Evolutionary conservation across 64 coral and sea anemone genomes (phyloP).

Genomic region (Cladopsammia gracilis): DNA sequence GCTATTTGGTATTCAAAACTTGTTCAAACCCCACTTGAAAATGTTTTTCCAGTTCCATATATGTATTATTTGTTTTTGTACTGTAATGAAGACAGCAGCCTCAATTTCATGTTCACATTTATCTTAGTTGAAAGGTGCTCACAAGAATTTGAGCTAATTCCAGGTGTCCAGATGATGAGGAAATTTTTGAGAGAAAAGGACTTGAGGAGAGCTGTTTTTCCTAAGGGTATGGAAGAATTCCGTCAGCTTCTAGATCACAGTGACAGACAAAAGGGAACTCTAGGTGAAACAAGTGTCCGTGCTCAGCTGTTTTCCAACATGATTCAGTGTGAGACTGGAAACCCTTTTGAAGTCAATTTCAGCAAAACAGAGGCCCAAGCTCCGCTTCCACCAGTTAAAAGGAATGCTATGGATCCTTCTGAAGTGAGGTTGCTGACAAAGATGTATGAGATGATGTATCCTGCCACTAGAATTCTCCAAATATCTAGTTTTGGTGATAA

Average conservation of each 20-base stretch:
- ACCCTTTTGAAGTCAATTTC: slow-evolving; percentile 19
- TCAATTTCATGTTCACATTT: too few relatives aligned
- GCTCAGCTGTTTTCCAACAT: slow-evolving; percentile 2
- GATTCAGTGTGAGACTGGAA: slow-evolving; percentile 9
- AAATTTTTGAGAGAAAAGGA: slow-evolving; percentile 67
- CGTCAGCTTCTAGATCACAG: slow-evolving; percentile 28
- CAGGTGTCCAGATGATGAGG: slow-evolving; percentile 65
- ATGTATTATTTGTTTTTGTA: too few relatives aligned
- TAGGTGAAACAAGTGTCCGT: slow-evolving; percentile 36
- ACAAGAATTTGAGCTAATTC: too few relatives aligned
- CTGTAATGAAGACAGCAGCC: too few relatives aligned
- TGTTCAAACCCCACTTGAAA: too few relatives aligned
- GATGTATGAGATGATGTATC: slow-evolving; percentile 42
- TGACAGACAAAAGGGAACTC: slow-evolving; percentile 45
- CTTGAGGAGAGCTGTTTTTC: slow-evolving; percentile 26
- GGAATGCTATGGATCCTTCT: not conserved
- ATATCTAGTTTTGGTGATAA: slow-evolving; percentile 40
- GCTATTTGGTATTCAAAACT: too few relatives aligned
- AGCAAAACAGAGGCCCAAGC: slow-evolving; percentile 32
- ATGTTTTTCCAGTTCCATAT: too few relatives aligned
- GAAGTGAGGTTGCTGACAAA: slow-evolving; percentile 20
- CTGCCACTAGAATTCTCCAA: slow-evolving; percentile 23
- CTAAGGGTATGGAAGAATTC: slow-evolving; percentile 38
- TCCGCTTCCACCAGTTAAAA: slow-evolving; percentile 52
- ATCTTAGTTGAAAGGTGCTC: too few relatives aligned